Conservation (phyloP, 2,797 vertebrate species). For the Cryptoprocta ferox region DNA sequence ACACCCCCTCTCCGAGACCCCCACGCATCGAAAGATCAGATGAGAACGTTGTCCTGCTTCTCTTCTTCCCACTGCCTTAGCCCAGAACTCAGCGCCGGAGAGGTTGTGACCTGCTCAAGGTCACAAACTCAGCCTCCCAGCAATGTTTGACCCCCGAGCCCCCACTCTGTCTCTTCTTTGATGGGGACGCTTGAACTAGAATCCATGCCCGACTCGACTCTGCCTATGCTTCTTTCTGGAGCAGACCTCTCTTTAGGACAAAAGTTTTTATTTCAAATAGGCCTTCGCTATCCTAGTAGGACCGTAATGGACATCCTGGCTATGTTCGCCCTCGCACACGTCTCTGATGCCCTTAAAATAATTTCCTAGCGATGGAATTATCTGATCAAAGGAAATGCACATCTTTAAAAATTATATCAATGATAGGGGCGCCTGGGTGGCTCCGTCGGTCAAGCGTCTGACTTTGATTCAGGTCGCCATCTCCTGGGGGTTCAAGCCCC, state of each 20-base stretch:
- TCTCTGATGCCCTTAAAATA: neutral
- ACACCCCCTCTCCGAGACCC: accelerated
- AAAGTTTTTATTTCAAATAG: neutral
- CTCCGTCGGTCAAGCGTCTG: too few relatives aligned
- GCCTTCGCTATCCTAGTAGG: neutral
- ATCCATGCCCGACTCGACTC: accelerated
- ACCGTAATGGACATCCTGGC: neutral
- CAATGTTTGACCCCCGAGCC: neutral
- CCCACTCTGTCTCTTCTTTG: neutral
- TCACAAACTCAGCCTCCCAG: neutral
- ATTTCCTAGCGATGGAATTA: neutral
- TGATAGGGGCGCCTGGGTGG: neutral
- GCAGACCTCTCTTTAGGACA: neutral
- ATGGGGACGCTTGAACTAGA: neutral
- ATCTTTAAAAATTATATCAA: accelerated
- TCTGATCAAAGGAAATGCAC: neutral
- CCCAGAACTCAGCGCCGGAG: neutral
- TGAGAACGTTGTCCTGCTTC: neutral
- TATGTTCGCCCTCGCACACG: neutral
- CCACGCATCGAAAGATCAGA: accelerated
- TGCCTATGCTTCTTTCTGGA: accelerated
- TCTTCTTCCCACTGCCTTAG: neutral
- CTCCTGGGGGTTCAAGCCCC: accelerated
- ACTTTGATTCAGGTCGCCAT: too few relatives aligned
- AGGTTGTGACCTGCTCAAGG: neutral